Conservation (phyloP, 2,888 invertebrate species). For the Pecten maximus region DNA sequence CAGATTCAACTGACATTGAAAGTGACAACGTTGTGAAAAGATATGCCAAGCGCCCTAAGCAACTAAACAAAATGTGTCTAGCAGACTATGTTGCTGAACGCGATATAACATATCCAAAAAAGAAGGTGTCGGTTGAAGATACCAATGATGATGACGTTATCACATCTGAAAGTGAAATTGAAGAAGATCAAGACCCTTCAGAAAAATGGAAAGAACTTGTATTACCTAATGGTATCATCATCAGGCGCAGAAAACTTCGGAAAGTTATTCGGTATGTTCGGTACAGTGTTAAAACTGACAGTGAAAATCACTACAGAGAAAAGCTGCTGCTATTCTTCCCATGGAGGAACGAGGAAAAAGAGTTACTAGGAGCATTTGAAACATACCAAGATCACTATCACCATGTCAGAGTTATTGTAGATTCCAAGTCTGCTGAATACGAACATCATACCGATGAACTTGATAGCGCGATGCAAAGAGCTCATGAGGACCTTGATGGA, state of each 20-base stretch:
- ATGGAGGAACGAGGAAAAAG: slow-evolving; percentile 53
- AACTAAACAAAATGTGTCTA: neutral
- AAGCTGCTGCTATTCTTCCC: slow-evolving; percentile 54
- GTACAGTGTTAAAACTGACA: no score
- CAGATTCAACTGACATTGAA: slow-evolving; percentile 41
- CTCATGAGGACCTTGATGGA: no score
- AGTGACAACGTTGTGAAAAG: neutral
- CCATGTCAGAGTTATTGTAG: slow-evolving; percentile 40
- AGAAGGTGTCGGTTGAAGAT: no score
- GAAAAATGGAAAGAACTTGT: no score
- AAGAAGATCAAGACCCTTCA: neutral
- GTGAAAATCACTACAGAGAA: no score
- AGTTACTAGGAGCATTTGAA: slow-evolving; percentile 49
- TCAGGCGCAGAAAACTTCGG: slow-evolving; percentile 30
- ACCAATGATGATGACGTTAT: no score
- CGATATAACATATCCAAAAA: neutral
- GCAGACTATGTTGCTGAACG: neutral
- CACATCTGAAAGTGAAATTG: no score
- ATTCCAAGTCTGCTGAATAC: slow-evolving; percentile 46
- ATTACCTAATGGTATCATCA: slow-evolving; percentile 43
- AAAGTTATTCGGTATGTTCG: no score
- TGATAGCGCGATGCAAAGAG: no score
- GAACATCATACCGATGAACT: no score
- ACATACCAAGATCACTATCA: no score
- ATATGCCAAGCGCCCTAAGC: neutral